Evolutionary conservation across 2,888 invertebrate genomes (phyloP), one percentile per base, ranked within the genome.

Genomic region (Drosophila ezoana): DNA sequence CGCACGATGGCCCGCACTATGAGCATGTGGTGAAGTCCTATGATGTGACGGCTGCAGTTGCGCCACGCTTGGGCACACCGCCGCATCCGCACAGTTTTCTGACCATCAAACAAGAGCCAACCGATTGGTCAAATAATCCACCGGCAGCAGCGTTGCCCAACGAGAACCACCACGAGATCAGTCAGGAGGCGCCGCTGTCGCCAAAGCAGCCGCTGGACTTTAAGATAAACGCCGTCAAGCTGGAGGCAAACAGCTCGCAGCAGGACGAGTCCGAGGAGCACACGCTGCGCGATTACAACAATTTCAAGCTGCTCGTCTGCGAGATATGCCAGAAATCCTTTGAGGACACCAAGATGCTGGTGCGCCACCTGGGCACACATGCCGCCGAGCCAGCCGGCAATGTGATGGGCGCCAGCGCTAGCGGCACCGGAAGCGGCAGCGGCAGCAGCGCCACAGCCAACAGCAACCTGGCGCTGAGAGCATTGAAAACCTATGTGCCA

Each of bases 281-380:
- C 48, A 87, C 88, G n/a, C 77, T 84, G 63, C 83, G 83, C 1
- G 83, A 91, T 35, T 89, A 84, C 59, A 86, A 93, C 92, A 92
- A 94, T 58, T 96, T 96, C 91, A 96, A 96, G 23, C 96, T 96
- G 44, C 92, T 97, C 77, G 95, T 96, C 11, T 97, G 97, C 92
- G 97, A 97, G 92, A 93, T 96, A 90, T 97, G 97, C 91, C 95
- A 96, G 85, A 96, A 96, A 93, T 95, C 96, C 74, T 97, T 96
- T 92, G 95, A 95, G 58, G 94, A 96, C 85, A 96, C 97, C 62
- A 96, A 95, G 14, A 96, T 96, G 68, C 96, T 97, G 96, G 96
- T 97, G 73, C 94, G 95, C 35, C 97, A 97, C 92, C 95, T 97
- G 90, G 96, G 96, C 92, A 94, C 94, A 2, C 97, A 97, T 91